Conservation (phyloP, 2,797 vertebrate species). For the Taenioides sp. region DNA sequence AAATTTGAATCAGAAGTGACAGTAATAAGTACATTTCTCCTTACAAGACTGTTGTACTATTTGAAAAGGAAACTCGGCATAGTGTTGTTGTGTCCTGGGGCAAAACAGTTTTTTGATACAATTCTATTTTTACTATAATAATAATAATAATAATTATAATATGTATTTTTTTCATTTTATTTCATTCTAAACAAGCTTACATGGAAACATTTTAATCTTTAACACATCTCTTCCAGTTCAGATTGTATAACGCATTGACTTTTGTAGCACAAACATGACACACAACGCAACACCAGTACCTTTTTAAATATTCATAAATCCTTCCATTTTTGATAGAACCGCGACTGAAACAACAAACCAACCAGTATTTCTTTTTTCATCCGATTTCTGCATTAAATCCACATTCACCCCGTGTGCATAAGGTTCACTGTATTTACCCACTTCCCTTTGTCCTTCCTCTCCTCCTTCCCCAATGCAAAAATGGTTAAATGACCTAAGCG, state of each 20-base stretch:
- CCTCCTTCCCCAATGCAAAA: slow-evolving; percentile 61
- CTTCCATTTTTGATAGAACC: not conserved
- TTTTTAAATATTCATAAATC: slow-evolving; percentile 5
- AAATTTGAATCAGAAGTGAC: not conserved
- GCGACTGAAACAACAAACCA: not conserved
- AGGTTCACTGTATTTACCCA: slow-evolving; percentile 15
- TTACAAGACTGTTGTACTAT: no score
- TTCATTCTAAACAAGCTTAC: not conserved
- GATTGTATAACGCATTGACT: not conserved
- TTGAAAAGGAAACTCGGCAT: no score
- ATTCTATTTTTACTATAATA: not conserved
- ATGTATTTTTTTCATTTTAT: no score
- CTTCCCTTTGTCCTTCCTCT: slow-evolving; percentile 39
- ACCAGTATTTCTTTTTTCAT: not conserved
- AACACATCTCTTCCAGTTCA: not conserved
- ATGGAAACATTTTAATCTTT: not conserved
- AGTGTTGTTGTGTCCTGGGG: no score
- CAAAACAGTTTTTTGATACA: no score
- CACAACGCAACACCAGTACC: not conserved
- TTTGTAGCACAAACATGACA: not conserved
- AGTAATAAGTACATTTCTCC: not conserved
- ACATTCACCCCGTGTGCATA: not conserved
- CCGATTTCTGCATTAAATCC: not conserved
- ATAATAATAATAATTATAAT: no score
- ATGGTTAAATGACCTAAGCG: slow-evolving; percentile 82